Percentiles rank a stretch among this genome's conserved stretches.
These are phyloP conservation scores for Clunio marinus DNA, from an alignment of 2,888 invertebrate genomes.

Conservation along the genomic window DNA sequence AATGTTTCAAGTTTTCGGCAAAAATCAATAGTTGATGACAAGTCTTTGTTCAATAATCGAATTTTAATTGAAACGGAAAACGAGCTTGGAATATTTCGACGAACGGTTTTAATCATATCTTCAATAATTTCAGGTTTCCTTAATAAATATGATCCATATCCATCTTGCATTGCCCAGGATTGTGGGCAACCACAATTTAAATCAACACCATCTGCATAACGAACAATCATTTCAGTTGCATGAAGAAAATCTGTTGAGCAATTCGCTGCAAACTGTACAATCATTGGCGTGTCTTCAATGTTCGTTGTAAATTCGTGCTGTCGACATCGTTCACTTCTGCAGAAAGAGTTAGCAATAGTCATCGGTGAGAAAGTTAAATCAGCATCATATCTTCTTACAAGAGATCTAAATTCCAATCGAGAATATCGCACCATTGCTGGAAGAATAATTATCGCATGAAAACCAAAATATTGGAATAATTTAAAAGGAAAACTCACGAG, in stretches of 20 bases:
- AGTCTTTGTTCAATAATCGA: slow-evolving; percentile 65
- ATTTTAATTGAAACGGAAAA: slow-evolving; percentile 92
- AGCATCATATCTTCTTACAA: slow-evolving; percentile 75
- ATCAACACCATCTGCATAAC: slow-evolving; percentile 87
- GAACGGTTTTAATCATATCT: slow-evolving; percentile 73
- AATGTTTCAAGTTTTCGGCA: slow-evolving; percentile 76
- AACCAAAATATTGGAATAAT: slow-evolving; percentile 46
- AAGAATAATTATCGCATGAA: slow-evolving; percentile 83
- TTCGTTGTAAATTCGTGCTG: slow-evolving; percentile 75
- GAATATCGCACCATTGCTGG: slow-evolving; percentile 89
- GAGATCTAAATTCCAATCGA: slow-evolving; percentile 71
- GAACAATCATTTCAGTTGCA: slow-evolving; percentile 45
- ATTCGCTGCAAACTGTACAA: slow-evolving; percentile 94
- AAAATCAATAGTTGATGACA: slow-evolving; percentile 68
- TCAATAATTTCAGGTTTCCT: slow-evolving; percentile 76
- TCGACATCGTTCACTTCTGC: slow-evolving; percentile 81
- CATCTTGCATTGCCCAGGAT: slow-evolving; percentile 87
- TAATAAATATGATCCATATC: slow-evolving; percentile 80
- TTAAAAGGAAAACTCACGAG: background rate
- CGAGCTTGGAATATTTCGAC: slow-evolving; percentile 62
- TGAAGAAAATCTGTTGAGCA: slow-evolving; percentile 51
- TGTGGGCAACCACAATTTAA: slow-evolving; percentile 98
- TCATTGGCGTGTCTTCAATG: slow-evolving; percentile 73
- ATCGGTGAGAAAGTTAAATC: slow-evolving; percentile 93
- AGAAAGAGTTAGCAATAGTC: slow-evolving; percentile 93